Percentiles rank a stretch among this genome's conserved stretches.
Conservation (phyloP, 1,140 invertebrate genomes). For the Bombus superbus region DNA sequence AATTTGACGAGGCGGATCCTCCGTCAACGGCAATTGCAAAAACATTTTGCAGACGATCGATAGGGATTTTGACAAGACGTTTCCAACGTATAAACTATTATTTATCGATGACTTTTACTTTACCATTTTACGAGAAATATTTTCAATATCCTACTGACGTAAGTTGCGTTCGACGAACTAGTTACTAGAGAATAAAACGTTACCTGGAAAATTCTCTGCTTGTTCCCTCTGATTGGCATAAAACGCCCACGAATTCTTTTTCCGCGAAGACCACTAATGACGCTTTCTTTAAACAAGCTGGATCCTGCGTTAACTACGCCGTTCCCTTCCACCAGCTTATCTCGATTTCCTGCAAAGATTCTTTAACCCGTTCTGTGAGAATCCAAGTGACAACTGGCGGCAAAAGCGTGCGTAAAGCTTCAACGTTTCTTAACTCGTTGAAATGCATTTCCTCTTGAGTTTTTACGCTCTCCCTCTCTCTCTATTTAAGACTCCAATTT, state of each 20-base stretch:
- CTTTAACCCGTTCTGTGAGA: conserved; percentile 42
- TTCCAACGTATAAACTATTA: background rate
- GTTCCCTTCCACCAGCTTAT: conserved; percentile 36
- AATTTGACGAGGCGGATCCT: background rate
- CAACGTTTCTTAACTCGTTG: background rate
- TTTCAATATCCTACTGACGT: no score
- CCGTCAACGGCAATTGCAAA: background rate
- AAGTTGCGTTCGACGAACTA: background rate
- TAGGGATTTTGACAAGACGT: background rate
- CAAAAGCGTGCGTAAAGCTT: background rate
- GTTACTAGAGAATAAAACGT: background rate
- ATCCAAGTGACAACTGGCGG: background rate
- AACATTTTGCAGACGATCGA: background rate
- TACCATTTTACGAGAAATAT: background rate
- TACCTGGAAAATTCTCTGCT: background rate
- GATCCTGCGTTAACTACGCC: background rate
- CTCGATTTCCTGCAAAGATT: conserved; percentile 55
- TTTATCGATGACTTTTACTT: background rate
- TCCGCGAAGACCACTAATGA: conserved; percentile 43
- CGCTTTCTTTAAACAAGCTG: conserved; percentile 2
- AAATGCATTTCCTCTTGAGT: background rate
- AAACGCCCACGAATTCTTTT: conserved; percentile 18
- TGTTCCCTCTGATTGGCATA: background rate
- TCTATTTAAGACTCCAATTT: background rate
- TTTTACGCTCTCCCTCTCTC: background rate